Evolutionary conservation across 2,797 vertebrate species (phyloP), one percentile per base, ranked within the genome.

Genomic region (Columba guinea): DNA sequence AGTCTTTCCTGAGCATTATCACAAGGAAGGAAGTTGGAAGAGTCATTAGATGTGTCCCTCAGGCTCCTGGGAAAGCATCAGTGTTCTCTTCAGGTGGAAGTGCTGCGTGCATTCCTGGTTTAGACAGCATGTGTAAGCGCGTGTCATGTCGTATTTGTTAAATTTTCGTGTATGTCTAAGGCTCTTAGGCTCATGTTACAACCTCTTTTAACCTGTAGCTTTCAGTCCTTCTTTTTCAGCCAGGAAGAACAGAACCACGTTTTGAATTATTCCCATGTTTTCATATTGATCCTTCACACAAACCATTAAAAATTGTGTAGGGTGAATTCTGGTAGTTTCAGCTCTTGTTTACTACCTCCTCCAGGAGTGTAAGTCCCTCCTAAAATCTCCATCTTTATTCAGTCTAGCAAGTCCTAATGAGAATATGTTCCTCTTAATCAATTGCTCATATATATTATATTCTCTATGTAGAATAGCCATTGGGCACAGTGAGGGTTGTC

Each of bases 191-290:
- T 93, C 44, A 5, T 3, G 0, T 58, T 77, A 46, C 48, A 67
- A 15, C 60, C 64, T 39, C n/a, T 34, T 34, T 62, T 87, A 53
- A 13, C 70, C 48, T 80, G 75, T 51, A 70, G 26, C 34, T 85
- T 80, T 73, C 13, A 26, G 11, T 67, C 53, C 26, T 17, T 9
- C 13, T 22, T 81, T 41, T 63, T 63, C 78, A 51, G 21, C 17
- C n/a, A 19, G 8, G 35, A 65, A 27, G 23, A n/a, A 26, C 15
- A 24, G 26, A 73, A 12, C 18, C 15, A 17, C 0, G 0, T 48
- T 77, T 53, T 59, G 41, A 39, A 9, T 68, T 24, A 69, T 69
- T 58, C 15, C n/a, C 4, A 0, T 55, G 37, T 58, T 65, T 83
- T 59, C 52, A 19, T 1, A 10, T 30, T 32, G 41, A 49, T 5